Conservation (phyloP, 1,140 invertebrate genomes). For the Drosophila littoralis region DNA sequence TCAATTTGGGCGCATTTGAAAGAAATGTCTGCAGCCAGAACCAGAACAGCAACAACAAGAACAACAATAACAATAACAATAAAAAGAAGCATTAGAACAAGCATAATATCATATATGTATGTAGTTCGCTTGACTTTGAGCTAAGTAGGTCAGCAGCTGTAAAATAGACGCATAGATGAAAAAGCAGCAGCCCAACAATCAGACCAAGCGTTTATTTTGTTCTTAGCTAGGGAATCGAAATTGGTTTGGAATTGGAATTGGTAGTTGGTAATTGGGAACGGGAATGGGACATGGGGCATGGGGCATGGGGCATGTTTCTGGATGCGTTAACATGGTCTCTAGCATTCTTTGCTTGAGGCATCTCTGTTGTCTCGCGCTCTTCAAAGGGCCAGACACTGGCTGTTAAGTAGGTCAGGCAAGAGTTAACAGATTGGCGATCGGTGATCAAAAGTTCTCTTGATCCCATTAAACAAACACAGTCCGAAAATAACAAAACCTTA, state of each 20-base stretch:
- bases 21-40: slow-evolving; percentile 57
- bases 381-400: slow-evolving; percentile 45
- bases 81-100: slow-evolving; percentile 17
- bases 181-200: slow-evolving; percentile 49
- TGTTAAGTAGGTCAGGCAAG: slow-evolving; percentile 47
- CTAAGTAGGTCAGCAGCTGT: slow-evolving; percentile 79
- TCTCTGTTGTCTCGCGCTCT: slow-evolving; percentile 10
- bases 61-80: slow-evolving; percentile 15
- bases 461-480: slow-evolving; percentile 21
- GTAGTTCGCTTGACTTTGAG: slow-evolving; percentile 73
- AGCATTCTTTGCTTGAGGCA: slow-evolving; percentile 49
- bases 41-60: not conserved
- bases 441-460: slow-evolving; percentile 33
- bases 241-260: slow-evolving; percentile 9
- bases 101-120: slow-evolving; percentile 31
- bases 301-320: slow-evolving; percentile 18
- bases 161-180: slow-evolving; percentile 67
- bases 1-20: slow-evolving; percentile 69
- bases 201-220: slow-evolving; percentile 38
- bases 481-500: not conserved
- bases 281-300: not conserved
- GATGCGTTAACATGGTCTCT: slow-evolving; percentile 45
- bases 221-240: slow-evolving; percentile 16
- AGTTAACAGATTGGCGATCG: slow-evolving; percentile 9
- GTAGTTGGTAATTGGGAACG: slow-evolving; percentile 5